Evolutionary conservation across 2,113 vertebrate species (phyloP).

Genomic region (Dermatemys mawii): DNA sequence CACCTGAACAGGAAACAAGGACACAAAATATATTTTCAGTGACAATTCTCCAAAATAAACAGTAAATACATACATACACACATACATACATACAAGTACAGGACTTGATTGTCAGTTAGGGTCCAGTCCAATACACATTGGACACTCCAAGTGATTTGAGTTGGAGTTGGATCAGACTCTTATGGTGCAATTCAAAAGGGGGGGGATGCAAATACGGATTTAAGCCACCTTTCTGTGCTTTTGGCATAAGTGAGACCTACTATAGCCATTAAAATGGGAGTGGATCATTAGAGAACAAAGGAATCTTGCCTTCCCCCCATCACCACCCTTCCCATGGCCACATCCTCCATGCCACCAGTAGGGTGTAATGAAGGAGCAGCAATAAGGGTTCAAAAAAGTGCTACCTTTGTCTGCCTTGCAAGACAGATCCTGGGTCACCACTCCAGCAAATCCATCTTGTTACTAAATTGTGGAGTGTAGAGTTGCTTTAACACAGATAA

Average conservation of each 20-base stretch:
- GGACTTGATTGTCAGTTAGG: rapidly evolving
- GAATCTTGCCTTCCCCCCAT: not conserved
- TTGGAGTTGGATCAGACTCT: not conserved
- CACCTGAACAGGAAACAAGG: constrained; percentile 17
- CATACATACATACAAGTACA: not conserved
- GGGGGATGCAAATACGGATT: not conserved
- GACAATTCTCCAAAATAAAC: not conserved
- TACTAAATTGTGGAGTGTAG: not conserved
- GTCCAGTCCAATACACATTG: not conserved
- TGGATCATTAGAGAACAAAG: not conserved
- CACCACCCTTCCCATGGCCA: not conserved
- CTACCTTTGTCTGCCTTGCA: not conserved
- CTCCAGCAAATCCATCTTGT: not conserved
- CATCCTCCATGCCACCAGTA: not conserved
- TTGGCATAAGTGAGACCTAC: not conserved
- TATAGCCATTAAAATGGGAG: rapidly evolving
- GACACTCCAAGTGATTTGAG: not conserved
- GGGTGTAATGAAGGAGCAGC: not conserved
- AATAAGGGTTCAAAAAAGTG: not conserved
- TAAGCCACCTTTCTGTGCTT: not conserved
- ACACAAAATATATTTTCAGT: not conserved
- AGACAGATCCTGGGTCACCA: not conserved
- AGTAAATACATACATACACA: not conserved
- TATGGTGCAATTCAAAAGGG: too few relatives aligned
- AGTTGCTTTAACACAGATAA: not conserved